Conservation (phyloP, 2,797 vertebrate genomes). For the Clamator glandarius region DNA sequence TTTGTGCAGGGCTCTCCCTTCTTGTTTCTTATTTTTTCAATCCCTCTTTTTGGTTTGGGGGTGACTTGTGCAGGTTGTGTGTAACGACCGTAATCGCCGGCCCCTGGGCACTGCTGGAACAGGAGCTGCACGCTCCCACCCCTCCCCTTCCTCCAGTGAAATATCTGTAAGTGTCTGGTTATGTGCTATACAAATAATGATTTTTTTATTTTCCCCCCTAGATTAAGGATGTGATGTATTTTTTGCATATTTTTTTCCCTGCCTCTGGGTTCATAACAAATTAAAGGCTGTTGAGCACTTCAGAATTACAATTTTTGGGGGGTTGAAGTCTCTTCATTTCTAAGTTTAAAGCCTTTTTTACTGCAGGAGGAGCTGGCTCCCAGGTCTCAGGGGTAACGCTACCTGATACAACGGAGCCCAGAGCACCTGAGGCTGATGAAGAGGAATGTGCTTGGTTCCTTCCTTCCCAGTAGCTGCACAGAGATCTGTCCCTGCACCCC, state of each 20-base stretch:
- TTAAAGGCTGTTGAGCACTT: slow-evolving; percentile 74
- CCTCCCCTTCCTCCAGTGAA: neutral
- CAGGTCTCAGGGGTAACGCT: neutral
- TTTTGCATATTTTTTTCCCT: slow-evolving; percentile 38
- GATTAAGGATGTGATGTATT: slow-evolving; percentile 65
- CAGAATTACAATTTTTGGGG: slow-evolving; percentile 20
- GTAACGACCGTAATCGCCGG: neutral
- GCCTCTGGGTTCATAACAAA: slow-evolving; percentile 67
- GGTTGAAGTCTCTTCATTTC: slow-evolving; percentile 65
- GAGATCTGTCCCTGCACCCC: neutral
- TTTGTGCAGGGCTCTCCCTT: neutral
- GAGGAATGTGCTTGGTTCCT: neutral
- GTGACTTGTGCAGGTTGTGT: slow-evolving; percentile 1
- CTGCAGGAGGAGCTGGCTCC: neutral
- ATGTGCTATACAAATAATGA: slow-evolving; percentile 44
- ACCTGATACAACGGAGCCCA: neutral
- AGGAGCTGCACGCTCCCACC: slow-evolving; percentile 1
- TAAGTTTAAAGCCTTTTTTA: neutral
- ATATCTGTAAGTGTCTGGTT: slow-evolving; percentile 60
- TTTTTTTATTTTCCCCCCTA: neutral
- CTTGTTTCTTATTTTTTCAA: neutral
- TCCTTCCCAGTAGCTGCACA: neutral
- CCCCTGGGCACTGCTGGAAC: neutral
- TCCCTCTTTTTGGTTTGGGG: neutral
- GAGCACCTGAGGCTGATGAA: neutral